Evolutionary conservation across 64 coral and sea anemone genomes (phyloP).

Genomic region (Astreopora myriophthalma): DNA sequence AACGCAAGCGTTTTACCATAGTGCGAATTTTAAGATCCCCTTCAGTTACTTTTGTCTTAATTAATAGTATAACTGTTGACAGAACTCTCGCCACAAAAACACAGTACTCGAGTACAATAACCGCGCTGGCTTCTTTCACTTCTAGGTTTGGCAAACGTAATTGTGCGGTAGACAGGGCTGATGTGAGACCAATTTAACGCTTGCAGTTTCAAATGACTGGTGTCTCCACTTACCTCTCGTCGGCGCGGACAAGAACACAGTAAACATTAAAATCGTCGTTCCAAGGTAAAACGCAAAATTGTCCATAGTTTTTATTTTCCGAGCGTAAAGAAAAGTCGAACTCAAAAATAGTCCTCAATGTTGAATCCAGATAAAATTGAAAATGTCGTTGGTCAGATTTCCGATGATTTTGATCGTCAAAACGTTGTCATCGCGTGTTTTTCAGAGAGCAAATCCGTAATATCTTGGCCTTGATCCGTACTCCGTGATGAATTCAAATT

Average conservation of each 20-base stretch:
- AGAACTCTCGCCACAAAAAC: not conserved
- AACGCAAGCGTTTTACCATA: no score
- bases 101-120: not conserved
- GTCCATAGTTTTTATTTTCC: slow-evolving; percentile 24
- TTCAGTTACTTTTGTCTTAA: no score
- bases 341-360: not conserved
- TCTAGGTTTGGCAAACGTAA: not conserved
- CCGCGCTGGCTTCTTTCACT: not conserved
- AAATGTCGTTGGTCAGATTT: not conserved
- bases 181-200: not conserved
- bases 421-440: not conserved
- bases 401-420: not conserved
- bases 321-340: not conserved
- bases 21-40: no score
- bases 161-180: not conserved
- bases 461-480: not conserved
- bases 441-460: not conserved
- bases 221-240: slow-evolving; percentile 1
- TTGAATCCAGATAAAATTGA: not conserved
- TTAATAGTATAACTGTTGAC: not conserved
- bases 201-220: not conserved
- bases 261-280: not conserved
- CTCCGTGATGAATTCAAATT: not conserved
- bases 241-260: not conserved
- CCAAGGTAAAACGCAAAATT: not conserved